Percentiles rank a stretch among this genome's conserved stretches.
Evolutionary conservation across 1,140 invertebrate species (phyloP).

Genomic region (Anoplolepis gracilipes): DNA sequence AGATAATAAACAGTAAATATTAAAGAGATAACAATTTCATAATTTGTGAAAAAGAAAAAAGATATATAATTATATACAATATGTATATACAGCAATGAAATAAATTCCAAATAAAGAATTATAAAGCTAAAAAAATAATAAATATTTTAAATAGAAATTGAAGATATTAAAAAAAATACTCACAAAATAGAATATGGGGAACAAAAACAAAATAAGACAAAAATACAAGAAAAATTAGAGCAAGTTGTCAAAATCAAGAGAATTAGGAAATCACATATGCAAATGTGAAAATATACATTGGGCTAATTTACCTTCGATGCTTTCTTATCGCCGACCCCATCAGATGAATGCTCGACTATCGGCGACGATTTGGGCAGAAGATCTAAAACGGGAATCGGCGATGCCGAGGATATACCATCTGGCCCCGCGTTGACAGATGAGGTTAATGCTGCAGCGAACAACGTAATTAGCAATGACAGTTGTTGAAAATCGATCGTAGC

Average conservation of each 20-base stretch:
- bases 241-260: neutral
- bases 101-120: neutral
- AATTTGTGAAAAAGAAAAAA: neutral
- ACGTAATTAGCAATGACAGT: conserved; percentile 29
- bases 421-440: conserved; percentile 62
- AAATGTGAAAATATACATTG: neutral
- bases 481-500: conserved; percentile 3
- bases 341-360: neutral
- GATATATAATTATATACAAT: neutral
- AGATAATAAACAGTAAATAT: neutral
- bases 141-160: neutral
- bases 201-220: neutral
- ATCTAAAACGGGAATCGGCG: neutral
- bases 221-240: neutral
- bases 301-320: neutral
- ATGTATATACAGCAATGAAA: neutral
- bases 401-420: conserved; percentile 37
- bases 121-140: neutral
- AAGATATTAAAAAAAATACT: neutral
- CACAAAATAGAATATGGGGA: neutral
- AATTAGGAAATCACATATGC: neutral
- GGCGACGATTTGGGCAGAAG: neutral
- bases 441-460: conserved; percentile 71
- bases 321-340: neutral
- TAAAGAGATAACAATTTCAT: neutral